Percentiles rank a stretch among this genome's conserved stretches.
Conservation (phyloP, 2,888 invertebrate species). For the Himalopsyche japonica region DNA sequence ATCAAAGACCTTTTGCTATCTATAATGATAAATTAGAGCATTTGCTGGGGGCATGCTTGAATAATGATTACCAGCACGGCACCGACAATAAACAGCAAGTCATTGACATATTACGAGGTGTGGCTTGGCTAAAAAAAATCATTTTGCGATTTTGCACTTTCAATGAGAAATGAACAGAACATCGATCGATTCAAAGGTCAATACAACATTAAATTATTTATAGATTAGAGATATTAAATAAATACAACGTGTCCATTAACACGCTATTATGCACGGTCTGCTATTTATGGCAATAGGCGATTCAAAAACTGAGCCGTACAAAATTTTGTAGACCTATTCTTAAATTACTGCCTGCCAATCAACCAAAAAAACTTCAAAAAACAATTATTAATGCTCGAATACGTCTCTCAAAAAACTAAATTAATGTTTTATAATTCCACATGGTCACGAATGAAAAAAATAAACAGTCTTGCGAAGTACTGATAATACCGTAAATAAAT, state of each 20-base stretch:
- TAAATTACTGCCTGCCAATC: no score
- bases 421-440: no score
- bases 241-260: background rate
- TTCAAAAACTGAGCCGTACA: no score
- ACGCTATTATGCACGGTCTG: background rate
- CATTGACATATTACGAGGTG: background rate
- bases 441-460: no score
- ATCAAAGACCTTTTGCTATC: background rate
- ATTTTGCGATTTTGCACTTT: background rate
- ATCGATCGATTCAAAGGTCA: background rate
- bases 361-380: no score
- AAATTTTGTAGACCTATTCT: no score
- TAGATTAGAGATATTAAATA: background rate
- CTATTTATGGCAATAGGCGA: background rate
- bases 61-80: background rate
- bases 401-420: no score
- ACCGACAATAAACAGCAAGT: background rate
- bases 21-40: background rate
- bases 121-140: background rate
- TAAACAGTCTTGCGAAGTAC: no score
- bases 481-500: no score
- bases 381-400: no score
- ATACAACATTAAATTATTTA: background rate
- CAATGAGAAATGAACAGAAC: background rate
- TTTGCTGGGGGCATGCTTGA: background rate